phyloP scores from a whole-genome alignment of 2,113 vertebrate genomes.

The Edolisoma coerulescens region DNA sequence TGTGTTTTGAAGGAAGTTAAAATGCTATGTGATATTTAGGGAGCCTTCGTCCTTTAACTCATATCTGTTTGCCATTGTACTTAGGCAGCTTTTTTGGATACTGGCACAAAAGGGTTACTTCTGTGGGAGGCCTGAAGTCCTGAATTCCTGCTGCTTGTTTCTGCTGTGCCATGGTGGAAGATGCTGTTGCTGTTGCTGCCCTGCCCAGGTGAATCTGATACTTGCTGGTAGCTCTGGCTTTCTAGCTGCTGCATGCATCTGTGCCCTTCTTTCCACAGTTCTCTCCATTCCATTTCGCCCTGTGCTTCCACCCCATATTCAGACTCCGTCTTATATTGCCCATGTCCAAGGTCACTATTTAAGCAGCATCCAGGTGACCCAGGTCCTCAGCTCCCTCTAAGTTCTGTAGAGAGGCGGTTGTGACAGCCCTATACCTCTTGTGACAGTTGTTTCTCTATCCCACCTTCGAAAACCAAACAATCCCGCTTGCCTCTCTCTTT shows the following conservation, averaged over 20 bases:
- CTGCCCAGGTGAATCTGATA: accelerated
- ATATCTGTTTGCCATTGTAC: neutral
- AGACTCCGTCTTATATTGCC: neutral
- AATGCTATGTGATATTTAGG: neutral
- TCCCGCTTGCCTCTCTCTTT: neutral
- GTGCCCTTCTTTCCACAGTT: neutral
- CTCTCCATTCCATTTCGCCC: neutral
- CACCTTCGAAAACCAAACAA: neutral
- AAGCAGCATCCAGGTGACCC: neutral
- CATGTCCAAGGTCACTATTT: neutral
- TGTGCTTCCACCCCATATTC: neutral
- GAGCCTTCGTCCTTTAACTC: neutral
- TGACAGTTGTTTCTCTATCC: neutral
- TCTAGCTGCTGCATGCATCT: neutral
- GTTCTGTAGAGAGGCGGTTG: neutral
- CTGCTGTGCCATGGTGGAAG: neutral
- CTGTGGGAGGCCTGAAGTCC: neutral
- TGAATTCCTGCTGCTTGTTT: neutral
- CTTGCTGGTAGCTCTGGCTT: neutral
- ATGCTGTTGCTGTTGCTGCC: neutral
- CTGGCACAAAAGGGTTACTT: neutral
- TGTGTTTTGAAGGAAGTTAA: neutral
- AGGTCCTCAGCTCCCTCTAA: neutral
- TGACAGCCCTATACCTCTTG: neutral
- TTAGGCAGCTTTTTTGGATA: neutral